Conservation (phyloP, 2,888 invertebrate genomes). For the Octonoba sinensis region DNA sequence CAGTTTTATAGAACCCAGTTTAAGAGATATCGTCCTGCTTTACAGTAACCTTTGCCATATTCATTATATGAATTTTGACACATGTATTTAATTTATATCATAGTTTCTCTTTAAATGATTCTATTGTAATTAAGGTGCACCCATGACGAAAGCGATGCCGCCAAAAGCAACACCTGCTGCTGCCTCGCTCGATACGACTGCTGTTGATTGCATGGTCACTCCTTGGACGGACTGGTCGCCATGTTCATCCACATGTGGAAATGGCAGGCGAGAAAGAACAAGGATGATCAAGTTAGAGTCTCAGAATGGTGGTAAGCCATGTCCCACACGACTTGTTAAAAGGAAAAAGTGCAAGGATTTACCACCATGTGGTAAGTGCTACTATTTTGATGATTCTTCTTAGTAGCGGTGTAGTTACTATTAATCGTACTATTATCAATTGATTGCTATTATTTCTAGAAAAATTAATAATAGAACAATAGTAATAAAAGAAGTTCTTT, state of each 20-base stretch:
- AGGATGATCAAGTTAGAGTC: conserved; percentile 76
- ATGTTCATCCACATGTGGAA: conserved; percentile 72
- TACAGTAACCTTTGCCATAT: too few relatives aligned
- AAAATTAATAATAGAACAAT: too few relatives aligned
- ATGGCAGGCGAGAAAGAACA: conserved; percentile 68
- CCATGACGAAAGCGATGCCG: too few relatives aligned
- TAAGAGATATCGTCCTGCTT: too few relatives aligned
- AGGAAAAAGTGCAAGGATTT: conserved; percentile 75
- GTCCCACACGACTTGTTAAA: conserved; percentile 76
- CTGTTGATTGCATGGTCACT: conserved; percentile 75
- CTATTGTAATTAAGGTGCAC: background rate
- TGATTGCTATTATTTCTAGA: too few relatives aligned
- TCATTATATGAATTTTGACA: too few relatives aligned
- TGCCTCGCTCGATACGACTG: conserved; percentile 38
- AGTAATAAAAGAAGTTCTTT: too few relatives aligned
- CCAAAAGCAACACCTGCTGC: background rate
- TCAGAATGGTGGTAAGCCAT: conserved; percentile 78
- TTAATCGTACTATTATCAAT: background rate
- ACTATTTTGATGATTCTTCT: conserved; percentile 63
- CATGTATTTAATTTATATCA: background rate
- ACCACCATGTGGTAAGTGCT: conserved; percentile 62
- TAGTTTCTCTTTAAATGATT: background rate
- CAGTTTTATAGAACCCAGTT: too few relatives aligned
- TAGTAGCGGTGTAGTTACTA: background rate
- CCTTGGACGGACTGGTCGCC: conserved; percentile 78